phyloP scores from a whole-genome alignment of 2,888 invertebrate genomes.

The Hirtodrosophila histrioides region DNA sequence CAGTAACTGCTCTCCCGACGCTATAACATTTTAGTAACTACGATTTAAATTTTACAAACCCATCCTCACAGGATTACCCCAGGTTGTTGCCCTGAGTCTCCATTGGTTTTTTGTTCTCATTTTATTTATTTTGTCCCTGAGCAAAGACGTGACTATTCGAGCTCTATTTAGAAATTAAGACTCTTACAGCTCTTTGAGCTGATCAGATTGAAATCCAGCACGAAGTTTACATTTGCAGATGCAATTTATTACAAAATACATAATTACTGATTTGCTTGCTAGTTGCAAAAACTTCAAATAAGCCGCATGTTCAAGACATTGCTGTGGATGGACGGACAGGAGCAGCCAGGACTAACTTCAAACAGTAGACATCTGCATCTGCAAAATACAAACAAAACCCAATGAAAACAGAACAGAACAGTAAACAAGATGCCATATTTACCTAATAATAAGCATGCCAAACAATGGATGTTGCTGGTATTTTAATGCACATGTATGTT shows the following conservation, averaged over 20 bases:
- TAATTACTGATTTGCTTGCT: not conserved
- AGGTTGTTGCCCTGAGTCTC: no score
- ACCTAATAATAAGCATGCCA: constrained; percentile 25
- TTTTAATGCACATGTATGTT: constrained; percentile 11
- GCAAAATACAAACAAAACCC: constrained; percentile 21
- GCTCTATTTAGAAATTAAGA: no score
- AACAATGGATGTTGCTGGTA: constrained; percentile 25
- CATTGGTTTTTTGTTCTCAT: no score
- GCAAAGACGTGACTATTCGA: no score
- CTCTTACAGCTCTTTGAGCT: no score
- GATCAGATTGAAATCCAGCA: no score
- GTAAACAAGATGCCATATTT: constrained; percentile 42
- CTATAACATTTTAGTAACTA: no score
- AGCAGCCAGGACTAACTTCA: not conserved
- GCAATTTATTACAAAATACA: not conserved
- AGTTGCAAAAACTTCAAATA: no score
- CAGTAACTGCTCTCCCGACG: no score
- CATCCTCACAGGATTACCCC: no score
- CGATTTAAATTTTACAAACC: no score
- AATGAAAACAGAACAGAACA: constrained; percentile 17
- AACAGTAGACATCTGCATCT: constrained; percentile 3
- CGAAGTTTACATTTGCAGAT: not conserved
- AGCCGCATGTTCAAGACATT: not conserved
- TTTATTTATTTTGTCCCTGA: no score
- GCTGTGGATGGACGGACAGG: not conserved